Evolutionary conservation across 2,113 vertebrate genomes (phyloP).

Genomic region (Pelecanus crispus): DNA sequence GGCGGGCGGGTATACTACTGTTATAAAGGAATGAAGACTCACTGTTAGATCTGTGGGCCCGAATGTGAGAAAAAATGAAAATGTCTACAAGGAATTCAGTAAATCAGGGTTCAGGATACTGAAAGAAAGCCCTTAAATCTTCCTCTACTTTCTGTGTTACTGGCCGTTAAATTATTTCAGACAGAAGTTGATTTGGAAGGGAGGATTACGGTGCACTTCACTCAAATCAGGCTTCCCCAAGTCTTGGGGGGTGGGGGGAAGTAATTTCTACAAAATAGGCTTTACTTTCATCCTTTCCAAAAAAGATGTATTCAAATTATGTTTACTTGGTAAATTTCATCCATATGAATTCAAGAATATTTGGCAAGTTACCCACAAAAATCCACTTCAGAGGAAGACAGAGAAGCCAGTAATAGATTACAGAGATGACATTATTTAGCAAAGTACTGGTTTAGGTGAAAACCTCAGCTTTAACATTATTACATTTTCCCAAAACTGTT

Average conservation of each 20-base stretch:
- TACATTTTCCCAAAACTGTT: background rate
- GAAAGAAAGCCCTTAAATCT: background rate
- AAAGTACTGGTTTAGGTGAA: background rate
- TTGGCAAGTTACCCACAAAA: background rate
- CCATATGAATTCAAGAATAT: background rate
- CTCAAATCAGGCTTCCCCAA: background rate
- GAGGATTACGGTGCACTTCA: background rate
- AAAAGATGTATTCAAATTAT: background rate
- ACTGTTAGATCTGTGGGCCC: background rate
- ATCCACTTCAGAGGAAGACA: background rate
- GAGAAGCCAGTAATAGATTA: background rate
- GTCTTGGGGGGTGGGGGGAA: background rate
- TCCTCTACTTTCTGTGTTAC: background rate
- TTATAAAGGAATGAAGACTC: background rate
- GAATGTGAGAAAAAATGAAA: background rate
- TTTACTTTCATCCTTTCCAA: background rate
- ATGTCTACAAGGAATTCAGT: background rate
- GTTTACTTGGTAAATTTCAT: background rate
- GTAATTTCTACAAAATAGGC: background rate
- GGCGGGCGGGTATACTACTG: background rate
- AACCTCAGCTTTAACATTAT: background rate
- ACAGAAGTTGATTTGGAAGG: background rate
- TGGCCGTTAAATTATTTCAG: background rate
- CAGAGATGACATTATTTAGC: background rate
- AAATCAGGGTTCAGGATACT: background rate